These are phyloP conservation scores for Dromiciops gliroides DNA, from an alignment of 2,113 vertebrate species.

Conservation along the genomic window DNA sequence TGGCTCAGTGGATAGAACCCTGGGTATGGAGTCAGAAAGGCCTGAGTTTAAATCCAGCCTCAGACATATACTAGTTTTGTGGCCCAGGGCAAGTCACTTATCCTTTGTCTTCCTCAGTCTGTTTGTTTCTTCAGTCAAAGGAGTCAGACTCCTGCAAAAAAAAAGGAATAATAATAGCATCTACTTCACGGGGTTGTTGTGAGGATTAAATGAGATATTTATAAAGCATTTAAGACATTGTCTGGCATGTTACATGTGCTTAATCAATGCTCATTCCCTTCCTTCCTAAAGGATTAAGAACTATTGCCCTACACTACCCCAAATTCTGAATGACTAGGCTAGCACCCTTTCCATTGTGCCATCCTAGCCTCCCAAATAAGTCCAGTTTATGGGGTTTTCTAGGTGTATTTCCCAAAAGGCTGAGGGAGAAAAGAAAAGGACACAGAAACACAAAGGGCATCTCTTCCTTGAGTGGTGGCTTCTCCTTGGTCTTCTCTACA, in stretches of 20 bases:
- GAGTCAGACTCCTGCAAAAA: no score
- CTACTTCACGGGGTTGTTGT: background rate
- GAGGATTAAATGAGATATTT: no score
- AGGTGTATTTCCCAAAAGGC: background rate
- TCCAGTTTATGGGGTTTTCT: background rate
- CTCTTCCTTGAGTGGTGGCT: constrained; percentile 46
- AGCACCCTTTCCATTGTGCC: background rate
- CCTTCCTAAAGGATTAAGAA: background rate
- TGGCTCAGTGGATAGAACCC: background rate
- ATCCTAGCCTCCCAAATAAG: background rate
- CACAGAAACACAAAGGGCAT: fast-evolving
- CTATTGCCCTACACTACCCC: background rate
- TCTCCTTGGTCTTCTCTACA: constrained; percentile 2
- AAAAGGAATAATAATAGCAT: background rate
- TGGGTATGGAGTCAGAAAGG: background rate
- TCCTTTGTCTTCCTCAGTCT: background rate
- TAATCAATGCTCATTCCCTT: background rate
- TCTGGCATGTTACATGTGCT: no score
- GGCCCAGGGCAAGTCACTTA: background rate
- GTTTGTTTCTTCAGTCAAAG: background rate
- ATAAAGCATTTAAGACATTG: no score
- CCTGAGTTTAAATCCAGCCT: background rate
- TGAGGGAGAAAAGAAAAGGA: background rate
- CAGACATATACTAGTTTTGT: background rate
- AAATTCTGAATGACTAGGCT: background rate